These are phyloP conservation scores for Heliothis virescens DNA, from an alignment of 1,140 invertebrate species.

Conservation along the genomic window DNA sequence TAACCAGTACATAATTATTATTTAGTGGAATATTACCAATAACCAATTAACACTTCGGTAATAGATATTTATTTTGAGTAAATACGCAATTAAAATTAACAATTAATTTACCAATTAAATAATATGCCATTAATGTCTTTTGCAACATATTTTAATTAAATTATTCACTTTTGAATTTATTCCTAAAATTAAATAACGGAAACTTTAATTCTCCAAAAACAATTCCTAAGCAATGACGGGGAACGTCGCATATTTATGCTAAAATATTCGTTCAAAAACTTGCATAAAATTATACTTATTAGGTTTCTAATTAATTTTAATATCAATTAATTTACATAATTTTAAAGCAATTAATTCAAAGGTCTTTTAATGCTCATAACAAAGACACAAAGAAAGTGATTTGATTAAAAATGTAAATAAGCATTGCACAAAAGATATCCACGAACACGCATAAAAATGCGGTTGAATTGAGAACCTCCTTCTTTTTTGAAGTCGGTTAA, in stretches of 20 bases:
- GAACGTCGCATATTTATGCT: not conserved
- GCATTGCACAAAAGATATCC: too few species aligned
- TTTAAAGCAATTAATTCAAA: not conserved
- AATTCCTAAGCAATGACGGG: not conserved
- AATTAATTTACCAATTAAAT: not conserved
- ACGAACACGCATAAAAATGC: too few species aligned
- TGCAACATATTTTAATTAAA: not conserved
- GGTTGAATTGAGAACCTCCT: too few species aligned
- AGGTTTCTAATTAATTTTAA: not conserved
- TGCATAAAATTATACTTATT: not conserved
- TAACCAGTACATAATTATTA: not conserved
- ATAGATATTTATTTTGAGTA: not conserved
- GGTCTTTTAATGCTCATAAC: not conserved
- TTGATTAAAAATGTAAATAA: not conserved
- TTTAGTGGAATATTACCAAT: not conserved
- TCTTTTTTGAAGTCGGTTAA: too few species aligned
- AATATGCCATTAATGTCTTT: not conserved
- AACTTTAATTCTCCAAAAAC: slow-evolving; percentile 1
- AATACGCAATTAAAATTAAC: not conserved
- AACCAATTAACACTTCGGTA: not conserved
- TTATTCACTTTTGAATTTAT: not conserved
- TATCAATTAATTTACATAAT: not conserved
- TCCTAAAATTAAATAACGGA: not conserved
- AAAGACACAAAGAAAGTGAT: too few species aligned
- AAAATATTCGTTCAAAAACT: not conserved